Evolutionary conservation across 2,113 vertebrate species (phyloP).

Genomic region (Charina bottae): DNA sequence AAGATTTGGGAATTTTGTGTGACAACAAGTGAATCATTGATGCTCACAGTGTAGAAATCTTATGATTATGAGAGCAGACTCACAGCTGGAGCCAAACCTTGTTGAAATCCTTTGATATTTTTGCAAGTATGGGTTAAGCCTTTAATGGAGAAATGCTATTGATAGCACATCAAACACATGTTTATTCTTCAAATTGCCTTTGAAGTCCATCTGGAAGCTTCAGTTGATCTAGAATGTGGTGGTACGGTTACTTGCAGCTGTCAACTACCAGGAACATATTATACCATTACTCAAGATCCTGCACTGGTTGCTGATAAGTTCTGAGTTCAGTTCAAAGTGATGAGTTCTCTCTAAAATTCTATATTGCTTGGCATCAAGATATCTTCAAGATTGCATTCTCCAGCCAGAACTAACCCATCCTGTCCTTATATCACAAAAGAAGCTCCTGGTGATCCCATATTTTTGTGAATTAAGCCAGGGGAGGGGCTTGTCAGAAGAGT

Average conservation of each 20-base stretch:
- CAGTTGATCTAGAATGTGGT: background rate
- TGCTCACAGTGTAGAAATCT: constrained; percentile 18
- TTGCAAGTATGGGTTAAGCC: constrained; percentile 27
- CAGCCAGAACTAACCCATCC: background rate
- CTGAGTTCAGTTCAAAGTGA: background rate
- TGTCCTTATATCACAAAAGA: background rate
- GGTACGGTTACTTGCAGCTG: background rate
- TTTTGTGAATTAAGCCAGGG: background rate
- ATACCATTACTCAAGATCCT: background rate
- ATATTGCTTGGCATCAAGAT: background rate
- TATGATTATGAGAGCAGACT: constrained; percentile 11
- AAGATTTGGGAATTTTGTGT: constrained; percentile 21
- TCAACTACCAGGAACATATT: background rate
- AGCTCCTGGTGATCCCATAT: background rate
- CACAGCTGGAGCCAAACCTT: constrained; percentile 38
- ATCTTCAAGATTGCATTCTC: background rate
- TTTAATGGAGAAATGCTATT: constrained; percentile 10
- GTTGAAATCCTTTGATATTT: background rate
- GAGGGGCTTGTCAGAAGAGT: background rate
- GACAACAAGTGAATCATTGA: constrained; percentile 34
- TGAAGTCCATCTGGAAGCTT: background rate
- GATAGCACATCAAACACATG: constrained; percentile 15
- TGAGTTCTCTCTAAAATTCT: background rate
- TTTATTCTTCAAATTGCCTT: background rate
- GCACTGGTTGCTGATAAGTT: background rate